These are phyloP conservation scores for Aphrophora alni DNA, from an alignment of 2,888 invertebrate species.

Conservation along the genomic window DNA sequence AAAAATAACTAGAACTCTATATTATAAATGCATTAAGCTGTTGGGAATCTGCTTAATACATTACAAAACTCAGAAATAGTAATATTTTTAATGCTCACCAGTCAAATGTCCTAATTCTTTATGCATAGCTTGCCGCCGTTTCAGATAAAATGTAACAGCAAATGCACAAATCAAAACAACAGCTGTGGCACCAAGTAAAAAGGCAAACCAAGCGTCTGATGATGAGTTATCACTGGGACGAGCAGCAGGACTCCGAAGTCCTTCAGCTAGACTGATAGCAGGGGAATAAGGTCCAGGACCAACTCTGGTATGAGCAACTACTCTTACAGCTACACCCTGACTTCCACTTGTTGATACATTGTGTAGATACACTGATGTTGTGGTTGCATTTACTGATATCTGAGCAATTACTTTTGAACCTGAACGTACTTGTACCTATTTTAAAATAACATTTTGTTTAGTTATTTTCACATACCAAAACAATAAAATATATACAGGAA, in stretches of 20 bases:
- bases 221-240: constrained; percentile 52
- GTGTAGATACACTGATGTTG: constrained; percentile 87
- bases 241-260: constrained; percentile 60
- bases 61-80: too few relatives aligned
- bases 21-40: too few relatives aligned
- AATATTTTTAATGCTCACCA: too few relatives aligned
- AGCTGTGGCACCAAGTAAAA: constrained; percentile 67
- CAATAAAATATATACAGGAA: background rate
- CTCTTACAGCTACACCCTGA: constrained; percentile 76
- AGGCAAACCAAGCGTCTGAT: constrained; percentile 72
- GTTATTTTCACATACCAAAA: background rate
- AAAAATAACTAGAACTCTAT: too few relatives aligned
- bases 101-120: constrained; percentile 70
- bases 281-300: constrained; percentile 88
- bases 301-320: constrained; percentile 86
- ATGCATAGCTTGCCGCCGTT: constrained; percentile 62
- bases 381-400: constrained; percentile 86
- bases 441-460: constrained; percentile 32
- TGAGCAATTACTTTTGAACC: constrained; percentile 73
- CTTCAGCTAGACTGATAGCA: constrained; percentile 75
- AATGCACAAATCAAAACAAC: constrained; percentile 61
- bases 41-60: too few relatives aligned
- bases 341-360: constrained; percentile 83
- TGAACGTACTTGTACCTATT: constrained; percentile 67
- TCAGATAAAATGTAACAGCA: constrained; percentile 60